These are phyloP conservation scores for Aplidium turbinatum DNA, from an alignment of 23 tunicate species.

Conservation along the genomic window DNA sequence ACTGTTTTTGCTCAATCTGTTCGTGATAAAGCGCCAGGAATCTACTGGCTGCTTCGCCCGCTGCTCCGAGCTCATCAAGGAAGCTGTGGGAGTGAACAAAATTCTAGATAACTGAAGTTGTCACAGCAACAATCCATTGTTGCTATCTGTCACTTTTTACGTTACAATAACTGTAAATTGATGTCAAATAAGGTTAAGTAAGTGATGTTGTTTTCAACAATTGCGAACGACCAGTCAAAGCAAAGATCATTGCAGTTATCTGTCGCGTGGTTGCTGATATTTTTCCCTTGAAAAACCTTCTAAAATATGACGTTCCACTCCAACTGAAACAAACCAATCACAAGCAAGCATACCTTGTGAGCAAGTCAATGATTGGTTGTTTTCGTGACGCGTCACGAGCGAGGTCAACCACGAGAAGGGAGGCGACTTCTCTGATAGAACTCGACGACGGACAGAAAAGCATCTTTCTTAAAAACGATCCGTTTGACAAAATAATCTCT, in stretches of 20 bases:
- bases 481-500: constrained; percentile 16
- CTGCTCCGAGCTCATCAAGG: constrained; percentile 68
- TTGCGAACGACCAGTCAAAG: no score
- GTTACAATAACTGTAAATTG: no score
- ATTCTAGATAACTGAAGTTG: no score
- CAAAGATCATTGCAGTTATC: no score
- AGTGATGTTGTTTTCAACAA: no score
- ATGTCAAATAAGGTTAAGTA: no score
- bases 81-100: no score
- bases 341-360: constrained; percentile 65
- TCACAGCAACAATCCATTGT: no score
- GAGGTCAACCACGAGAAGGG: constrained; percentile 61
- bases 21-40: constrained; percentile 69
- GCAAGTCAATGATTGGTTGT: constrained; percentile 65
- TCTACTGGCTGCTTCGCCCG: constrained; percentile 83
- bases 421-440: constrained; percentile 86
- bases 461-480: constrained; percentile 66
- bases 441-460: constrained; percentile 82
- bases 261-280: no score
- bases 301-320: not conserved
- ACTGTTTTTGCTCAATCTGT: constrained; percentile 61
- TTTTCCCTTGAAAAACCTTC: no score
- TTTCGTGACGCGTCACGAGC: constrained; percentile 55
- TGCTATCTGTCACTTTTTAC: no score
- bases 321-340: not conserved